Evolutionary conservation across 2,113 vertebrate genomes (phyloP), one percentile per base, ranked within the genome.

Genomic region (Odontesthes bonariensis): DNA sequence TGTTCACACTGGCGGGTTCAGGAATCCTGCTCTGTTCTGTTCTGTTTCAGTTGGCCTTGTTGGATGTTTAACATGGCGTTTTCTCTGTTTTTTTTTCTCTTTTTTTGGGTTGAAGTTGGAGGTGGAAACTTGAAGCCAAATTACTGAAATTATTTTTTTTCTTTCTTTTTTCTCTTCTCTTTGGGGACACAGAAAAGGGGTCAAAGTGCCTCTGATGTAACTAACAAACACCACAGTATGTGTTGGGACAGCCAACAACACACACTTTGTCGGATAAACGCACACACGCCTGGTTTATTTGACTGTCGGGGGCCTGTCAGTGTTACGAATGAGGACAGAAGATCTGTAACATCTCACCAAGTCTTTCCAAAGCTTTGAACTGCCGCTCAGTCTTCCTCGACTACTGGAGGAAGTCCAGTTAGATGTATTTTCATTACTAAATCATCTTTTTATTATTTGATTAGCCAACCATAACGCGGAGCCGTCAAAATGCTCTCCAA

Each of bases 41-140:
- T 40, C 70, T 16, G 47, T 67, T 74, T 51, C 2, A 52, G 53
- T 82, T 13, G 19, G 49, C 60, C 73, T 46, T 74, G 71, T 92
- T 89, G 78, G 81, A 66, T 9, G 73, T 88, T 69, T 77, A 77
- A 46, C 69, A 85, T 86, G 83, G 40, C 81, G 75, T 87, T 89
- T 88, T 62, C n/a, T 67, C 27, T 16, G 7, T 40, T 19, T 58
- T 13, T 46, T 67, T 6, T 44, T 32, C 58, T 42, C 13, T 84
- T 85, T 94, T 89, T 40, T n/a, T 20, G 42, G 71, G 58, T 47
- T 47, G 46, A 17, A 42, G 35, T 22, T 57, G 13, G 47, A 55
- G 47, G 27, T 35, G 57, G 14, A 84, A 85, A 88, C 85, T 88
- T 83, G 93, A 95, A 96, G 94, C 94, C 95, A 95, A 95, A 95